These are phyloP conservation scores for Apamea sordens DNA, from an alignment of 2,888 invertebrate genomes.

Conservation along the genomic window DNA sequence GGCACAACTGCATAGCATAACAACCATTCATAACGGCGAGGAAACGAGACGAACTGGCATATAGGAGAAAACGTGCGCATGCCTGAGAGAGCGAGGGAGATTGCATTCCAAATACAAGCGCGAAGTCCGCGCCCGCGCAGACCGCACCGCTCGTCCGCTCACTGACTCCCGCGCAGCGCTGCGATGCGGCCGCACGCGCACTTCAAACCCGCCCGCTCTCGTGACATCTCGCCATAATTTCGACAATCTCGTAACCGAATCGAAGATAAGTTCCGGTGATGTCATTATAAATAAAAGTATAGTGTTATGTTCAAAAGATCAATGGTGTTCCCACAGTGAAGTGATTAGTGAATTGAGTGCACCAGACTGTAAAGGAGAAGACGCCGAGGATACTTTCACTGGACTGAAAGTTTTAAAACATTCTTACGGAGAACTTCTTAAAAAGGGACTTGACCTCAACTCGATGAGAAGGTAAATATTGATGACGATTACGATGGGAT, in stretches of 20 bases:
- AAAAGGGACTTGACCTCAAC: conserved; percentile 77
- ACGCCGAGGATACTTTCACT: conserved; percentile 90
- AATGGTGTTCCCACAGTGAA: conserved; percentile 76
- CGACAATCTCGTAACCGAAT: conserved; percentile 77
- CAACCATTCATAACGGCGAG: conserved; percentile 85
- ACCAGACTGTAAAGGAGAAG: conserved; percentile 79
- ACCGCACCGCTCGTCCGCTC: conserved; percentile 65
- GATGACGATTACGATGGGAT: conserved; percentile 40
- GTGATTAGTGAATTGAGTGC: conserved; percentile 77
- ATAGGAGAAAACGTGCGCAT: conserved; percentile 81
- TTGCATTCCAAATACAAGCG: conserved; percentile 85
- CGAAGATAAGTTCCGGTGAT: conserved; percentile 76
- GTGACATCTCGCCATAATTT: conserved; percentile 75
- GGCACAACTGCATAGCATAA: conserved; percentile 81
- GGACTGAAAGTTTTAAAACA: conserved; percentile 89
- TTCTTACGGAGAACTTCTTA: conserved; percentile 88
- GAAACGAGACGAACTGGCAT: conserved; percentile 79
- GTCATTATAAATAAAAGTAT: conserved; percentile 71
- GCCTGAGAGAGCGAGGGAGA: conserved; percentile 87
- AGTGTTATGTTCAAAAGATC: conserved; percentile 65
- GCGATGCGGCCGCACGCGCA: conserved; percentile 65
- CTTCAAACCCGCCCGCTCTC: conserved; percentile 64
- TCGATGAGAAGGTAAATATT: conserved; percentile 80
- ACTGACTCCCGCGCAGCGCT: conserved; percentile 74
- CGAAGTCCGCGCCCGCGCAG: conserved; percentile 69